Evolutionary conservation across 2,113 vertebrate genomes (phyloP).

Genomic region (Isurus oxyrinchus): DNA sequence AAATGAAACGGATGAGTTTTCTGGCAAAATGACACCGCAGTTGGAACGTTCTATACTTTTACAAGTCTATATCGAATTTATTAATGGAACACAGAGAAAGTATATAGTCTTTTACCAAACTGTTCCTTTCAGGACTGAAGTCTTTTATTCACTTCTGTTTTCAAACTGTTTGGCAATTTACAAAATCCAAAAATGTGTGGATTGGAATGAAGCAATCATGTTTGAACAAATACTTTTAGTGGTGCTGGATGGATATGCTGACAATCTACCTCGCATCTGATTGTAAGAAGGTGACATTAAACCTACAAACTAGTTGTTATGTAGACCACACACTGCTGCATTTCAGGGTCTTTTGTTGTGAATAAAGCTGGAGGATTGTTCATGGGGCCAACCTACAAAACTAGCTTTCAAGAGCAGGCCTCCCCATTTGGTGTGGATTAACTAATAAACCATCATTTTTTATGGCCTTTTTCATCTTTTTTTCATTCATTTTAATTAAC

Average conservation of each 20-base stretch:
- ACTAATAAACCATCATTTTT: conserved; percentile 13
- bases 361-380: conserved; percentile 21
- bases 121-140: background rate
- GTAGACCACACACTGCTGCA: conserved; percentile 31
- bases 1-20: background rate
- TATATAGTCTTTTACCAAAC: no score
- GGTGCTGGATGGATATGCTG: background rate
- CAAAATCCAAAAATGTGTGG: background rate
- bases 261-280: background rate
- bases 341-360: background rate
- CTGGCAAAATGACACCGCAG: background rate
- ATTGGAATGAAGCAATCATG: background rate
- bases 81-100: background rate
- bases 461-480: conserved; percentile 10
- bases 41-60: background rate
- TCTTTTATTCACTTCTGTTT: background rate
- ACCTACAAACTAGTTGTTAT: background rate
- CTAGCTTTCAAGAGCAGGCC: background rate
- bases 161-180: background rate
- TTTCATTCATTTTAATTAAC: background rate
- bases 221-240: background rate
- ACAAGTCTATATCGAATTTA: background rate
- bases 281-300: background rate
- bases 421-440: background rate
- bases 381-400: background rate